A percentile compares a stretch with the other conserved stretches of the same genome.
These are phyloP conservation scores for Leptinotarsa peninsularis DNA, from an alignment of 2,888 invertebrate genomes.

Conservation along the genomic window DNA sequence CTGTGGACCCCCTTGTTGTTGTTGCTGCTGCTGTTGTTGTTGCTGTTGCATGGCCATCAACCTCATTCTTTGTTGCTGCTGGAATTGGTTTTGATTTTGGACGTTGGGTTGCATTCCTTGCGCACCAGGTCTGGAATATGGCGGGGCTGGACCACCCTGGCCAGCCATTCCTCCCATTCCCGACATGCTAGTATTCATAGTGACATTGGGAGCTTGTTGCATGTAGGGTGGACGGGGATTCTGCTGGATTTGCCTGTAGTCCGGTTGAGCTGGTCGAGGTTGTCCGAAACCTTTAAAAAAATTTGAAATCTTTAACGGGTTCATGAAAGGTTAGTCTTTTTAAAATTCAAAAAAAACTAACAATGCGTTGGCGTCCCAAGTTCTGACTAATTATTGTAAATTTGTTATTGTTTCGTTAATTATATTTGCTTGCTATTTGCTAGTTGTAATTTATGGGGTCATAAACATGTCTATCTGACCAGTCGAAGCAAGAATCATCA, in stretches of 20 bases:
- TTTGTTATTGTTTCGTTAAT: too few relatives aligned
- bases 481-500: too few relatives aligned
- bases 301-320: neutral
- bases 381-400: too few relatives aligned
- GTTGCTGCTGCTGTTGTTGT: constrained; percentile 68
- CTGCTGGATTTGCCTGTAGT: constrained; percentile 63
- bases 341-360: too few relatives aligned
- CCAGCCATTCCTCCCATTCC: constrained; percentile 72
- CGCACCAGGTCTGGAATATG: constrained; percentile 74
- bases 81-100: constrained; percentile 69
- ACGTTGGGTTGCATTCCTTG: constrained; percentile 61
- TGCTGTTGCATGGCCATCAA: constrained; percentile 79
- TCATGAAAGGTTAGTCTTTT: too few relatives aligned
- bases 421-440: too few relatives aligned
- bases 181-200: constrained; percentile 87
- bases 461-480: too few relatives aligned
- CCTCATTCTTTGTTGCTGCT: constrained; percentile 73
- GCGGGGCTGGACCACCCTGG: constrained; percentile 78
- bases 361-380: too few relatives aligned
- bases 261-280: constrained; percentile 66
- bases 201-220: constrained; percentile 85
- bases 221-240: constrained; percentile 73
- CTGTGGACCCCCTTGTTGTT: constrained; percentile 64
- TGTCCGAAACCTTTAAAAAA: constrained; percentile 66
- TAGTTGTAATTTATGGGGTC: too few relatives aligned